Base-by-base conservation (phyloP, 2,113 vertebrate genomes). In the Dipodomys ordii region DNA sequence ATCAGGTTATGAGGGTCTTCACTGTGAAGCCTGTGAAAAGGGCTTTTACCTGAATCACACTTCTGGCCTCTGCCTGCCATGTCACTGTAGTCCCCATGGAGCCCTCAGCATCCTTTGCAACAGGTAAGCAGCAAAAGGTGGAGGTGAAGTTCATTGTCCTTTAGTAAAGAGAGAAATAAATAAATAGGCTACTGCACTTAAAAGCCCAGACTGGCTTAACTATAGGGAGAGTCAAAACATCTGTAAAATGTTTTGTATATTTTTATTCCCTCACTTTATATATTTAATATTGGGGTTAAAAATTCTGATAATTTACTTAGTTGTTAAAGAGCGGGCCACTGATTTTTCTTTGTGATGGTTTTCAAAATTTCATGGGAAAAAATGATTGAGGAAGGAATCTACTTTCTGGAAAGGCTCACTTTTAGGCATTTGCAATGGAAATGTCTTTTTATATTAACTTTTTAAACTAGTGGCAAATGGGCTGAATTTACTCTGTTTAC, bases 41-140 rank as follows among this genome's bases (percentile, higher is more conserved):
- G 97, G 97, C 23, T 98, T 98, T 96, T 87, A 97, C 88, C 85
- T 0, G 0, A 91, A 96, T 39, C 92, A 0, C 9, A 64, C 90
- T 1, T 89, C 85, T 19, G 96, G 76, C 60, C 92, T 1, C 25
- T 98, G 98, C 90, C 93, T 5, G 13, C 94, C 97, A 1, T 98
- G 98, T 3, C 28, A 44, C 78, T 98, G 98, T 89, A 97, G 91
- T 72, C 93, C 95, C 0, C 0, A n/a, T 0, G 97, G 98, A 44
- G 96, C 98, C 73, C 23, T 83, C 72, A 94, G 95, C 12, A 44
- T 68, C 28, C n/a, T 64, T 39, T 98, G 98, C 4, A 94, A 97
- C 65, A 93, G 79, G 98, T 98, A 95, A 98, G 98, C 96, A 88
- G 19, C 0, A 32, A 71, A 65, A 11, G n/a, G 12, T 62, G 19